Percentiles rank a stretch among this genome's conserved stretches.
Conservation (phyloP, 1,140 invertebrate genomes). For the Subanguina moxae region DNA sequence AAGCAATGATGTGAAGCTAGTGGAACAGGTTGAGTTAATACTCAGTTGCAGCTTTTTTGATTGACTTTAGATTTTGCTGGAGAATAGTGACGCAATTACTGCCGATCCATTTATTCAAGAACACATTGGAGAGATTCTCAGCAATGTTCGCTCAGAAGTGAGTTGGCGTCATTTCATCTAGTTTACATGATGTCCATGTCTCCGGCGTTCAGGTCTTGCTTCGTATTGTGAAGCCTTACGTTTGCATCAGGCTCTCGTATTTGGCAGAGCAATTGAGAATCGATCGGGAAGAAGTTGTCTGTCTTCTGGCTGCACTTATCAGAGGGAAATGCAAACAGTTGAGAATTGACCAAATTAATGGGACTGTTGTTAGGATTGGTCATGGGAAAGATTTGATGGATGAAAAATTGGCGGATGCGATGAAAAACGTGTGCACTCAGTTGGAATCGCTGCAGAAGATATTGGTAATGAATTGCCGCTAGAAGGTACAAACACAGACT, state of each 20-base stretch:
- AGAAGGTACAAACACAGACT: too few relatives aligned
- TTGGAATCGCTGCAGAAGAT: constrained; percentile 20
- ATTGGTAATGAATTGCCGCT: neutral
- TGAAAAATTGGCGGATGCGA: constrained; percentile 18
- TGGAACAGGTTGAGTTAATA: constrained; percentile 96
- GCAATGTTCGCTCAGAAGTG: constrained; percentile 84
- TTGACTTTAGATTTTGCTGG: constrained; percentile 76
- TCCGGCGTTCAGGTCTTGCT: constrained; percentile 77
- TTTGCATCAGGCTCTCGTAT: constrained; percentile 93
- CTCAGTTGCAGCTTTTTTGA: constrained; percentile 60
- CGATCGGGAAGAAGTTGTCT: constrained; percentile 89
- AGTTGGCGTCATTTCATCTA: constrained; percentile 7
- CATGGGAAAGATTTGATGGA: constrained; percentile 23
- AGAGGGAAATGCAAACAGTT: constrained; percentile 74
- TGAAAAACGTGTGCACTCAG: constrained; percentile 34
- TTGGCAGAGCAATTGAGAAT: constrained; percentile 96
- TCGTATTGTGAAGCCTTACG: constrained; percentile 95
- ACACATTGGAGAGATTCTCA: constrained; percentile 93
- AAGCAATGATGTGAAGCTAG: constrained; percentile 97
- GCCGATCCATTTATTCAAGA: constrained; percentile 98
- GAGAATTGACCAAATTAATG: constrained; percentile 41
- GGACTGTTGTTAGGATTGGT: constrained; percentile 19
- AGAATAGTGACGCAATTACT: constrained; percentile 94
- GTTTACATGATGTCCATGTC: constrained; percentile 1
- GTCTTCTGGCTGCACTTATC: constrained; percentile 92